phyloP scores from a whole-genome alignment of 30 jellyfish, hydroid and myxozoan species.

The Pelagia noctiluca region DNA sequence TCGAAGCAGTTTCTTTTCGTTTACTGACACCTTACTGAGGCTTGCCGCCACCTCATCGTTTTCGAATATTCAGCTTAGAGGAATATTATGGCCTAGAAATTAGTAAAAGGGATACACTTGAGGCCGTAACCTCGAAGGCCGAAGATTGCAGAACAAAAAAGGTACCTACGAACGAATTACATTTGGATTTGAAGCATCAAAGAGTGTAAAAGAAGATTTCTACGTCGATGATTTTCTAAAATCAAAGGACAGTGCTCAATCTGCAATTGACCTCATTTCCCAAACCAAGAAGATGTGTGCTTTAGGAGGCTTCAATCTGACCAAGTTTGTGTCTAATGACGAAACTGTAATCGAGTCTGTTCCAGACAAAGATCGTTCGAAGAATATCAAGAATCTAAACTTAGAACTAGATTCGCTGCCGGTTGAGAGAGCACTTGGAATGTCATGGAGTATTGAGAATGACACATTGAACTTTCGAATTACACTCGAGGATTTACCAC shows the following conservation, averaged over 20 bases:
- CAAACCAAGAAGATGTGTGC: not conserved
- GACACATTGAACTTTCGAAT: conserved; percentile 59
- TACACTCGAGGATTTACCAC: conserved; percentile 30
- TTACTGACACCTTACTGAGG: no score
- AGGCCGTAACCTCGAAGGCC: no score
- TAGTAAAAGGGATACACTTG: no score
- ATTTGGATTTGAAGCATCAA: conserved; percentile 18
- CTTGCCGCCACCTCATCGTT: no score
- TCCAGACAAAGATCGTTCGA: conserved; percentile 46
- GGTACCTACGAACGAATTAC: no score
- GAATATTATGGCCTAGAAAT: no score
- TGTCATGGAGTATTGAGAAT: conserved; percentile 30
- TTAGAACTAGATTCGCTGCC: conserved; percentile 40
- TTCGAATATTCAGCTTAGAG: no score
- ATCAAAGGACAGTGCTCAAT: conserved; percentile 3
- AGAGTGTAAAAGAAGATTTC: conserved; percentile 3
- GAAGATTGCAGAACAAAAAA: no score
- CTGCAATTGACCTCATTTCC: conserved; percentile 8
- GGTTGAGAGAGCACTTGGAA: no score
- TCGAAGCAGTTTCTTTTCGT: no score
- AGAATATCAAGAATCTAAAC: conserved; percentile 21
- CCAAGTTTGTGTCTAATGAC: conserved; percentile 32
- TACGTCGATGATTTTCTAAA: conserved; percentile 49
- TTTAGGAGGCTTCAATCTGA: conserved; percentile 28
- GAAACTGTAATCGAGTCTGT: conserved; percentile 6